phyloP scores from a whole-genome alignment of 92 coral and sea anemone species.

The Hydrozoanthus gracilis region DNA sequence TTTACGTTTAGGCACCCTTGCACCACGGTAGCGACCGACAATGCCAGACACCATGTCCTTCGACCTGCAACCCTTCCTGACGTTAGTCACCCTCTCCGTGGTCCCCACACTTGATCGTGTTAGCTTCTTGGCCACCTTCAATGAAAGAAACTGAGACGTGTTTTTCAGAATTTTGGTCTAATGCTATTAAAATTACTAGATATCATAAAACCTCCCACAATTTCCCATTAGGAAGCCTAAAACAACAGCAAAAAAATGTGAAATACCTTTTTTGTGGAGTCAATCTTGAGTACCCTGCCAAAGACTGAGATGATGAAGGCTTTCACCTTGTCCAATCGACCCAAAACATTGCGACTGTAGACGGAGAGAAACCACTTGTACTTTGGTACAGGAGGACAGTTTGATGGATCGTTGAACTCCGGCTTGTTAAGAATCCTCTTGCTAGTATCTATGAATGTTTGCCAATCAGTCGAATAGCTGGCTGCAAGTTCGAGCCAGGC shows the following conservation, averaged over 20 bases:
- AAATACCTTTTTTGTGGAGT: slow-evolving; percentile 47
- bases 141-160: too few species aligned
- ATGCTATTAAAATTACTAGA: too few species aligned
- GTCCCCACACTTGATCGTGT: slow-evolving; percentile 23
- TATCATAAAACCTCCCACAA: too few species aligned
- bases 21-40: background rate
- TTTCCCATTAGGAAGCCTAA: background rate
- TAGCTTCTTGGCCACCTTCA: slow-evolving; percentile 40
- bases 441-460: slow-evolving; percentile 29
- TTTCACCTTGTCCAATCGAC: slow-evolving; percentile 34
- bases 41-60: slow-evolving; percentile 20
- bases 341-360: slow-evolving; percentile 43
- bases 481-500: slow-evolving; percentile 39
- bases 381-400: slow-evolving; percentile 41
- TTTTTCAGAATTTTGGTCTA: too few species aligned
- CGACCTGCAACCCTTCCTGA: slow-evolving; percentile 20
- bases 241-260: background rate
- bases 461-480: slow-evolving; percentile 47
- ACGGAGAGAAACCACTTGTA: slow-evolving; percentile 27
- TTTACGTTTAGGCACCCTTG: background rate
- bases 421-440: background rate
- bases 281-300: slow-evolving; percentile 37
- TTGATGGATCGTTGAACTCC: slow-evolving; percentile 30
- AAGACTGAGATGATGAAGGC: slow-evolving; percentile 30
- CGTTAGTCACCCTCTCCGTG: slow-evolving; percentile 35